Conservation (phyloP, 2,888 invertebrate species). For the Apamea crenata region DNA sequence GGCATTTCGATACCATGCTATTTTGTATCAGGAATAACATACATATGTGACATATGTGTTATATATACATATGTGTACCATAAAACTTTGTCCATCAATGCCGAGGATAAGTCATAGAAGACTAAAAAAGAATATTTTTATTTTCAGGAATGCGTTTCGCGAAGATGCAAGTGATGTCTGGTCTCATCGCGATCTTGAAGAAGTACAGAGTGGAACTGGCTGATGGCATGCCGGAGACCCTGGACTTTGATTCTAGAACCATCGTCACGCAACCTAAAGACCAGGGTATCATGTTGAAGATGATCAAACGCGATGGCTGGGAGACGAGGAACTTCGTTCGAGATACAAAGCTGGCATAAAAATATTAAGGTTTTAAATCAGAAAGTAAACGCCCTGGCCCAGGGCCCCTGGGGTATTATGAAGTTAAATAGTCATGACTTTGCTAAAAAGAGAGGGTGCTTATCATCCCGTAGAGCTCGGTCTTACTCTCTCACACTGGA, state of each 20-base stretch:
- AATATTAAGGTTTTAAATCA: neutral
- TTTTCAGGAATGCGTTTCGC: slow-evolving; percentile 43
- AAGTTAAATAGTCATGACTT: neutral
- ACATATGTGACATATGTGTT: too few relatives aligned
- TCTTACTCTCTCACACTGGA: neutral
- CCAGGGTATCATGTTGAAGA: slow-evolving; percentile 53
- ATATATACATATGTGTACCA: too few relatives aligned
- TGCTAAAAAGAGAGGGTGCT: too few relatives aligned
- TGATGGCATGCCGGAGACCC: slow-evolving; percentile 59
- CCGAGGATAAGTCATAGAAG: too few relatives aligned
- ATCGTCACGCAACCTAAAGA: slow-evolving; percentile 36
- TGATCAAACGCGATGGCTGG: slow-evolving; percentile 56
- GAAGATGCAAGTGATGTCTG: slow-evolving; percentile 74
- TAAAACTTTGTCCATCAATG: too few relatives aligned
- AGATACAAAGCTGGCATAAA: neutral
- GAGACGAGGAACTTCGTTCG: slow-evolving; percentile 41
- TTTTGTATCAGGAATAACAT: too few relatives aligned
- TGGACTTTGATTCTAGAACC: slow-evolving; percentile 46
- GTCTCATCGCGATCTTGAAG: slow-evolving; percentile 72
- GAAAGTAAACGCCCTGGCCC: neutral
- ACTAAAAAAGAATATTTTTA: too few relatives aligned
- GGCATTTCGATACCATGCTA: too few relatives aligned
- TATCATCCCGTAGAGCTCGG: too few relatives aligned
- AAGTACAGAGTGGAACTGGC: slow-evolving; percentile 71
- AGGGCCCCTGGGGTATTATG: neutral